Conservation (phyloP, 2,888 invertebrate genomes). For the Tanaodytes sp. region DNA sequence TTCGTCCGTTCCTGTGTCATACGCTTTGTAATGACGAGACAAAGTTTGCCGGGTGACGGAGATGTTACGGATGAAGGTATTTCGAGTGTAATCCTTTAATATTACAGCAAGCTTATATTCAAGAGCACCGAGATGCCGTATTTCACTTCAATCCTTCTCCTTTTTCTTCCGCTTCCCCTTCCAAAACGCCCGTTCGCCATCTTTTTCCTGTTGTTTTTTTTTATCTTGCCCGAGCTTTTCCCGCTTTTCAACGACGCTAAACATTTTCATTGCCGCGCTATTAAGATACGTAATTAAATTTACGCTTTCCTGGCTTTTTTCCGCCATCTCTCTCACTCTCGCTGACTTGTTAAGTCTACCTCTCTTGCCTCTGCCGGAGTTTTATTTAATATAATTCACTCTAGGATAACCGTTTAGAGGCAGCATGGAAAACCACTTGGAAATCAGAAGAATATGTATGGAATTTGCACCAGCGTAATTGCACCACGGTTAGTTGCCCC, state of each 20-base stretch:
- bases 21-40: conserved; percentile 39
- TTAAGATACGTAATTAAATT: conserved; percentile 31
- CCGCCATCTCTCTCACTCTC: no score
- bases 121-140: conserved; percentile 30
- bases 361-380: no score
- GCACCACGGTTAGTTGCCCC: no score
- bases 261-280: conserved; percentile 20
- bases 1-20: conserved; percentile 30
- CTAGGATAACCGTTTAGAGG: no score
- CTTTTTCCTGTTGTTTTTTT: background rate
- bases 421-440: no score
- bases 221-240: background rate
- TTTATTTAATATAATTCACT: no score
- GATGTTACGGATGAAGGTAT: conserved; percentile 31
- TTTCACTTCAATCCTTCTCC: conserved; percentile 35
- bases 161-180: conserved; percentile 7
- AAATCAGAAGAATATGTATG: no score
- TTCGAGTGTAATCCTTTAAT: conserved; percentile 42
- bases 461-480: no score
- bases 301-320: conserved; percentile 7
- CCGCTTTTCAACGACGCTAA: conserved; percentile 7
- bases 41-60: conserved; percentile 36
- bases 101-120: conserved; percentile 42
- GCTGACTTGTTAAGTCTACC: no score
- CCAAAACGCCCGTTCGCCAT: background rate